Evolutionary conservation across 1,140 invertebrate species (phyloP), one percentile per base, ranked within the genome.

Genomic region (Limonius californicus): DNA sequence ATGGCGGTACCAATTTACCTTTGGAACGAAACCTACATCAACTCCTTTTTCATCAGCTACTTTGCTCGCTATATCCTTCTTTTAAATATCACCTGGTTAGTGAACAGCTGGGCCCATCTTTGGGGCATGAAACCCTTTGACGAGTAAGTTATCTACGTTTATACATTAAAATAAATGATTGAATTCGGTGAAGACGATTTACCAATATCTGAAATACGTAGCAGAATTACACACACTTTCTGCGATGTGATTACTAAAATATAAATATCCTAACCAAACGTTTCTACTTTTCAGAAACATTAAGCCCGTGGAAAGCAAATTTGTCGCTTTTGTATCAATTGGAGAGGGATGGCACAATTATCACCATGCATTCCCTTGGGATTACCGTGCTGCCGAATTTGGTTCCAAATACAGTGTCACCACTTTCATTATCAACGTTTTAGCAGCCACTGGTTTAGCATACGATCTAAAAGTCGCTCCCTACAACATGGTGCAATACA

Each of bases 51-150:
- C 58, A 68, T 79, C 0, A 70, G 77, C 14, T 84, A 82, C 27
- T 77, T 94, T 23, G 76, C 86, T 12, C 82, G 92, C 39, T 94
- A 93, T 71, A 78, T 84, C 0, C 1, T 85, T 0, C 80, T 82
- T 21, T 78, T 96, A 3, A 86, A 97, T 72, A 74, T 83, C 0
- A 97, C 94, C 0, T 96, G 93, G 92, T 77, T 90, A 0, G 92
- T 96, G 0, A 97, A 96, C 75, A 91, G 89, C 59, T 80, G 81
- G n/a, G 87, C 88, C 3, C 88, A 90, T 74, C 75, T 85, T 57
- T 87, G 81, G 71, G 89, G 89, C 3, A 80, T 76, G 53, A 78
- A 80, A 68, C 88, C 88, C 0, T 90, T 86, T 70, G 86, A 89
- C 70, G 74, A 83, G 85, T 79, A 81, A 81, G 71, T 80, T 32